These are phyloP conservation scores for Adrianichthys oophorus DNA, from an alignment of 2,797 vertebrate genomes.

Conservation along the genomic window DNA sequence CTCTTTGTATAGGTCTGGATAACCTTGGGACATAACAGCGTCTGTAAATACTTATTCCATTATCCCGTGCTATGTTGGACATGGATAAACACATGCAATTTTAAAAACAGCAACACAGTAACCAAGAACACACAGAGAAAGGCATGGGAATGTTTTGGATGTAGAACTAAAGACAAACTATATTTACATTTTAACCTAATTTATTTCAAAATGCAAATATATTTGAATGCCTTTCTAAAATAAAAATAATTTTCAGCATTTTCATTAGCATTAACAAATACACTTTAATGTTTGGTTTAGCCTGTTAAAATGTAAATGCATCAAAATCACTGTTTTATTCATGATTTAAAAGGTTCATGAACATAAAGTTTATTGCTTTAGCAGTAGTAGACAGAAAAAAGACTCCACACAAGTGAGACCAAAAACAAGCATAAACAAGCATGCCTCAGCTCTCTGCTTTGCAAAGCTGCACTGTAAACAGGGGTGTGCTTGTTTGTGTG, in stretches of 20 bases:
- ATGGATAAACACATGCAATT: constrained; percentile 47
- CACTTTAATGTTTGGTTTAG: not conserved
- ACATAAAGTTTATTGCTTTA: not conserved
- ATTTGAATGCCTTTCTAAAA: not conserved
- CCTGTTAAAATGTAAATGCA: not conserved
- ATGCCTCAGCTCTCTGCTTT: not conserved
- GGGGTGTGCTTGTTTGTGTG: too few species aligned
- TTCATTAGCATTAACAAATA: too few species aligned
- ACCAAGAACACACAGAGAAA: constrained; percentile 38
- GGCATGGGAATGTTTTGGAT: constrained; percentile 4
- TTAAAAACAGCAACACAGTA: constrained; percentile 57
- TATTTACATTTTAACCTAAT: not conserved
- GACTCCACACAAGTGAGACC: not conserved
- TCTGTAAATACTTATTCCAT: constrained; percentile 62
- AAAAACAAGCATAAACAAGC: constrained; percentile 5
- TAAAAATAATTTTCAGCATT: too few species aligned
- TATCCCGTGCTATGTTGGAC: constrained; percentile 52
- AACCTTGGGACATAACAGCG: constrained; percentile 71
- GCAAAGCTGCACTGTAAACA: not conserved
- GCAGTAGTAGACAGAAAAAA: not conserved
- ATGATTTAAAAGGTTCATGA: not conserved
- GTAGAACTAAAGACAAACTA: constrained; percentile 1
- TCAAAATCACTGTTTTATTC: not conserved
- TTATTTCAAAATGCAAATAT: not conserved
- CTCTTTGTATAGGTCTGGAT: constrained; percentile 54